Evolutionary conservation across 2,888 invertebrate species (phyloP), one percentile per base, ranked within the genome.

Genomic region (Caenorhabditis sulstoni): DNA sequence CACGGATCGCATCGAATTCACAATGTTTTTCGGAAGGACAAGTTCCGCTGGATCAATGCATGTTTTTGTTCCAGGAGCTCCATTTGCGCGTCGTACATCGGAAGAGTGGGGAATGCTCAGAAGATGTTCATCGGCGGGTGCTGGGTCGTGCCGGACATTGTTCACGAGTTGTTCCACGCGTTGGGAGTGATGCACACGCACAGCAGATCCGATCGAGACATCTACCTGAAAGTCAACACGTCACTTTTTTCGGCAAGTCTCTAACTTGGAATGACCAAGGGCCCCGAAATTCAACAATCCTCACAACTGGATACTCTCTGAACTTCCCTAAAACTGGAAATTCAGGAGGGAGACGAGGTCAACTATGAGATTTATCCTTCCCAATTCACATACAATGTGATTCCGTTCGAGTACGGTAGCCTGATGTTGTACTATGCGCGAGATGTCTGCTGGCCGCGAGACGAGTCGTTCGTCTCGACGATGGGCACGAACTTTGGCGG

Each of bases 341-440:
- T n/a, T n/a, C n/a, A n/a, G n/a, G n/a, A 29, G 29, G 29, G 14
- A 12, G 50, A 62, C 23, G 9, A 14, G 3, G 39, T 50, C 0
- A 64, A 53, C 35, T 66, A n/a, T 37, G 23, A 20, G n/a, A 35
- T 23, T 7, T 47, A 55, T 45, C 41, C 49, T 3, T 29, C 39
- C 0, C 3, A n/a, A 5, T 8, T 22, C 3, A 22, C 57, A 0
- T 57, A 37, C 22, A 57, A 55, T 2, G 35, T 41, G 5, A 14
- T 66, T 4, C 65, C 65, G 8, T 66, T 47, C 16, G 65, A 66
- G n/a, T 66, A 57, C 57, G 66, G 57, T 47, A 66, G 66, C n/a
- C 35, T 16, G 1, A 66, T 66, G 66, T n/a, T 14, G 22, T 66
- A 66, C 57, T 9, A 37, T 1, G 22, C 55, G 3, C 4, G 3